These are phyloP conservation scores for Hippocampus guttulatus DNA, from an alignment of 2,113 vertebrate species.

Conservation along the genomic window DNA sequence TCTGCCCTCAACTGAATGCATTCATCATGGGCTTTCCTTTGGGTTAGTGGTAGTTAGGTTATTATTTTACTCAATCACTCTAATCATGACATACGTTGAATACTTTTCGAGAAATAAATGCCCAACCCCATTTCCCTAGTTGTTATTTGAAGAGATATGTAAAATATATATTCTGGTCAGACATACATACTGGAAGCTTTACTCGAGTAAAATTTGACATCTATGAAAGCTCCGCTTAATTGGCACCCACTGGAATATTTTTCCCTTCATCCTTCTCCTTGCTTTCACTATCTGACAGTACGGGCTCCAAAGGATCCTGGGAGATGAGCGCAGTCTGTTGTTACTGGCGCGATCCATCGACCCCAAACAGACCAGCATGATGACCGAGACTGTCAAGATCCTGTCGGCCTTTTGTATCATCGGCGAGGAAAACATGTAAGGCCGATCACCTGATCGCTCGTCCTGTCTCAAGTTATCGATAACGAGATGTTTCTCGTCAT, in stretches of 20 bases:
- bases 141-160: background rate
- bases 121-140: background rate
- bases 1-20: constrained; percentile 68
- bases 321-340: constrained; percentile 87
- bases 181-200: background rate
- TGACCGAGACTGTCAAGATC: constrained; percentile 97
- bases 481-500: constrained; percentile 6
- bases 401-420: constrained; percentile 94
- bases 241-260: constrained; percentile 36
- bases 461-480: background rate
- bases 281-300: constrained; percentile 70
- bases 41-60: constrained; percentile 29
- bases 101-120: background rate
- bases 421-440: constrained; percentile 94
- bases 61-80: constrained; percentile 38
- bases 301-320: constrained; percentile 90
- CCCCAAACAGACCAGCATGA: constrained; percentile 92
- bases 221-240: constrained; percentile 52
- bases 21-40: constrained; percentile 65
- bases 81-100: background rate
- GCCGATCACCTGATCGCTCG: constrained; percentile 7
- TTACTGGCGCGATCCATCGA: constrained; percentile 89
- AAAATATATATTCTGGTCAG: background rate
- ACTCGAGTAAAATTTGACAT: background rate
- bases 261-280: constrained; percentile 20